Evolutionary conservation across 2,888 invertebrate species (phyloP), one percentile per base, ranked within the genome.

Genomic region (Clostera curtula): DNA sequence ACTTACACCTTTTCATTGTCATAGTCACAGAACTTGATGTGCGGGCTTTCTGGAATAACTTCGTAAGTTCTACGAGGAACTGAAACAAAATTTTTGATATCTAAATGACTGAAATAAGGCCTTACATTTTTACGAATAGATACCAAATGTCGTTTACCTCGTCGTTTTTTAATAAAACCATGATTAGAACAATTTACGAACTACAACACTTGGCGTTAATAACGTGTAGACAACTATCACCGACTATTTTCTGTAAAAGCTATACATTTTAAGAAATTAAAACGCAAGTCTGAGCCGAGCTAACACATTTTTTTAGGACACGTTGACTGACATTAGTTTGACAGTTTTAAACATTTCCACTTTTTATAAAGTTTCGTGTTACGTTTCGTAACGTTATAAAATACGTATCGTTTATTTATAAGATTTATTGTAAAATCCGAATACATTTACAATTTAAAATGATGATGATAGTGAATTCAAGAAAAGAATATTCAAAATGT

Each of bases 1-100:
- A 88, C 93, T 90, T 88, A 95, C 96, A 97, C 87, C 94, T 88
- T 85, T 97, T 98, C 88, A 97, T 95, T 19, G 95, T 95, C 71
- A 97, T 88, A 18, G 89, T 89, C 24, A 97, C 91, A 22, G 94
- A 90, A 25, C 95, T 95, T 40, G 88, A 86, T 31, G 79, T 63
- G 52, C 92, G 90, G n/a, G 95, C 90, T 60, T 91, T 92, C 72
- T 92, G 93, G 60, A 97, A 97, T 57, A 98, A 76, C 69, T 91
- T 91, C 23, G 92, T 91, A 27, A 96, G 87, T 72, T 95, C 95
- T 34, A 86, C 86, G 53, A 96, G 80, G 83, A 96, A 95, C 93
- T 95, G 79, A 52, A 89, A 88, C 48, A 36, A 32, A 42, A 33
- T 24, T 27, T n/a, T 21, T 24, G 8, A 1, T 22, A 16, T 27